phyloP scores from a whole-genome alignment of 2,113 vertebrate species.

The Rhinogobius similis region DNA sequence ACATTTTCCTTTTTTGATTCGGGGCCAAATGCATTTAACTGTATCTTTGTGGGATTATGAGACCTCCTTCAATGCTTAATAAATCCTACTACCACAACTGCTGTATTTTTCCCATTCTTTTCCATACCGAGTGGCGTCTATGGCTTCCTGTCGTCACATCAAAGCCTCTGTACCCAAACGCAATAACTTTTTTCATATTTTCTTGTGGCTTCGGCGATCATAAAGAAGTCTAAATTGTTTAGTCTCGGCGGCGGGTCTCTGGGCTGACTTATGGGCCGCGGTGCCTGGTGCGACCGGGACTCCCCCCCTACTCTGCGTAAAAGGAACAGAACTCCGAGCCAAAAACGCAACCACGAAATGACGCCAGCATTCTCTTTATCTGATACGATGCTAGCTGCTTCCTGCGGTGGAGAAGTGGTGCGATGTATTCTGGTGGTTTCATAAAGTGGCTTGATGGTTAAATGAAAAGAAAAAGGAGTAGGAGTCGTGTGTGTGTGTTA shows the following conservation, averaged over 20 bases:
- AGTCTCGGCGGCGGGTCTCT: constrained; percentile 67
- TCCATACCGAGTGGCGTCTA: no score
- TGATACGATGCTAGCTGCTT: constrained; percentile 18
- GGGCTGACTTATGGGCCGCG: constrained; percentile 54
- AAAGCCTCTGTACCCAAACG: constrained; percentile 49
- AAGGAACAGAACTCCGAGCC: neutral
- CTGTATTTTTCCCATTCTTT: constrained; percentile 32
- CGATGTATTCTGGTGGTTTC: constrained; percentile 10
- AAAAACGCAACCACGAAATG: constrained; percentile 16
- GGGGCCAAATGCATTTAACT: constrained; percentile 36
- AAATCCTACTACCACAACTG: constrained; percentile 20
- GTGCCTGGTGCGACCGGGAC: constrained; percentile 50
- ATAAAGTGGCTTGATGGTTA: neutral
- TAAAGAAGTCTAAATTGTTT: constrained; percentile 76
- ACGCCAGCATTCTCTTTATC: constrained; percentile 25
- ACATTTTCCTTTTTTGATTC: constrained; percentile 56
- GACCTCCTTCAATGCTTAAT: constrained; percentile 30
- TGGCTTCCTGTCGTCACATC: constrained; percentile 58
- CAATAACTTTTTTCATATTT: constrained; percentile 75
- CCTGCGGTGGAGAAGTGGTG: neutral
- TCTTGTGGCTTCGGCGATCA: constrained; percentile 62
- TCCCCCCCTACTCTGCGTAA: constrained; percentile 29
- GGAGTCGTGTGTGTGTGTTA: neutral
- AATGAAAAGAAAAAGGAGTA: constrained; percentile 16
- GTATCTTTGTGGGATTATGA: constrained; percentile 56